Percentiles rank a stretch among this genome's conserved stretches.
Evolutionary conservation across 2,888 invertebrate genomes (phyloP).

Genomic region (Drosophila pseudotakahashii): DNA sequence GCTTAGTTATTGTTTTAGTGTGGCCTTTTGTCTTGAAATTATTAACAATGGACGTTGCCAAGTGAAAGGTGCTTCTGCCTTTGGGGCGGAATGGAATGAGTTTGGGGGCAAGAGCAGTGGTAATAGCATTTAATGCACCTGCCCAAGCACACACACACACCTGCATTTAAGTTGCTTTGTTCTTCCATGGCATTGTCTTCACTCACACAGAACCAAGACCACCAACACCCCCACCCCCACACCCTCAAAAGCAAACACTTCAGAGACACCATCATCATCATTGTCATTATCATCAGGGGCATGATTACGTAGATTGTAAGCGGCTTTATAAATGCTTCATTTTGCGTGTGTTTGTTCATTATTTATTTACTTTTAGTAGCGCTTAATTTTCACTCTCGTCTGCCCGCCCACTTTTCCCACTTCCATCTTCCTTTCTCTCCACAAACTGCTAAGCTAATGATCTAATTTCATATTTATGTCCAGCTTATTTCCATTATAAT

Average conservation of each 20-base stretch:
- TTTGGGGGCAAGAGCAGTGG: slow-evolving; percentile 23
- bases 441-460: slow-evolving; percentile 51
- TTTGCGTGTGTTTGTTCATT: slow-evolving; percentile 54
- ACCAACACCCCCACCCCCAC: slow-evolving; percentile 42
- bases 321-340: slow-evolving; percentile 68
- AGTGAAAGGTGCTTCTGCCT: slow-evolving; percentile 52
- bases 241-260: slow-evolving; percentile 30
- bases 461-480: slow-evolving; percentile 60
- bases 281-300: slow-evolving; percentile 20
- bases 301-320: slow-evolving; percentile 57
- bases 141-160: slow-evolving; percentile 41
- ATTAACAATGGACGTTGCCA: slow-evolving; percentile 71
- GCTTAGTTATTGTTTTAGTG: slow-evolving; percentile 80
- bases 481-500: slow-evolving; percentile 33
- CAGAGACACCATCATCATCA: slow-evolving; percentile 25
- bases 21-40: slow-evolving; percentile 76
- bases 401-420: slow-evolving; percentile 5
- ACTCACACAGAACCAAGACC: slow-evolving; percentile 30
- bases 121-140: slow-evolving; percentile 80
- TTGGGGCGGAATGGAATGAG: slow-evolving; percentile 9
- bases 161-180: slow-evolving; percentile 61
- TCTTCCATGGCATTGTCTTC: slow-evolving; percentile 55
- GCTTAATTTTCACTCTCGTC: slow-evolving; percentile 52
- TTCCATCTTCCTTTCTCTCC: slow-evolving; percentile 3
- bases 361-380: slow-evolving; percentile 63